phyloP scores from a whole-genome alignment of 1,140 invertebrate genomes.

The Eumeta japonica region DNA sequence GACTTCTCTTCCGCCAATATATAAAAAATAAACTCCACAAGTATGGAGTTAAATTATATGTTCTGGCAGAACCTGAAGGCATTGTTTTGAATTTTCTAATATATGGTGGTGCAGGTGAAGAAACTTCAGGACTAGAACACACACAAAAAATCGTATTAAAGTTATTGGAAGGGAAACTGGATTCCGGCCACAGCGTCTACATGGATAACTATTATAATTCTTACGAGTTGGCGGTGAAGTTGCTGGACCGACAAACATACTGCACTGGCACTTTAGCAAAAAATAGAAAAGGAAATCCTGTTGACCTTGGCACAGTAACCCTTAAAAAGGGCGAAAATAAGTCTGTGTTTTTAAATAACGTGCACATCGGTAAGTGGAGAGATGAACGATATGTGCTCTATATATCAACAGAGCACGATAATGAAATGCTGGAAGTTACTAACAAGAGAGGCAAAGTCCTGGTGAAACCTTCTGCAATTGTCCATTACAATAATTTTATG shows the following conservation, averaged over 20 bases:
- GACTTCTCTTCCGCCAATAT: too few relatives aligned
- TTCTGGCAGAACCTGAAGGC: conserved; percentile 29
- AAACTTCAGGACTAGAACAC: conserved; percentile 14
- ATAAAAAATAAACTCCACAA: conserved; percentile 34
- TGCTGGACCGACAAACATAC: conserved; percentile 21
- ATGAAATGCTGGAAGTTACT: conserved; percentile 9
- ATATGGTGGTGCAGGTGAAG: conserved; percentile 14
- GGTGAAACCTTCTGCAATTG: conserved; percentile 21
- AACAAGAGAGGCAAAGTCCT: conserved; percentile 15
- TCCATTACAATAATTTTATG: conserved; percentile 30
- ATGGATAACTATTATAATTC: conserved; percentile 32
- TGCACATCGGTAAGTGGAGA: conserved; percentile 22
- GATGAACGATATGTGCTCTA: conserved; percentile 15
- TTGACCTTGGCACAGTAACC: conserved; percentile 11
- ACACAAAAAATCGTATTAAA: conserved; percentile 19
- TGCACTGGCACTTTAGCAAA: conserved; percentile 20
- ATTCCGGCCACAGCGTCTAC: conserved; percentile 25
- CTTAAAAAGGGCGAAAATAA: conserved; percentile 21
- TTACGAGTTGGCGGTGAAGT: conserved; percentile 13
- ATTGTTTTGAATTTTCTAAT: conserved; percentile 19
- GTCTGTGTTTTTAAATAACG: conserved; percentile 15
- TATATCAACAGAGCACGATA: conserved; percentile 13
- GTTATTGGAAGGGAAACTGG: conserved; percentile 22
- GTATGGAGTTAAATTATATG: conserved; percentile 40
- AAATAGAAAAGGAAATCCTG: conserved; percentile 15